Percentiles rank a stretch among this genome's conserved stretches.
These are phyloP conservation scores for Subacronicta megacephala DNA, from an alignment of 2,888 invertebrate genomes.

Conservation along the genomic window DNA sequence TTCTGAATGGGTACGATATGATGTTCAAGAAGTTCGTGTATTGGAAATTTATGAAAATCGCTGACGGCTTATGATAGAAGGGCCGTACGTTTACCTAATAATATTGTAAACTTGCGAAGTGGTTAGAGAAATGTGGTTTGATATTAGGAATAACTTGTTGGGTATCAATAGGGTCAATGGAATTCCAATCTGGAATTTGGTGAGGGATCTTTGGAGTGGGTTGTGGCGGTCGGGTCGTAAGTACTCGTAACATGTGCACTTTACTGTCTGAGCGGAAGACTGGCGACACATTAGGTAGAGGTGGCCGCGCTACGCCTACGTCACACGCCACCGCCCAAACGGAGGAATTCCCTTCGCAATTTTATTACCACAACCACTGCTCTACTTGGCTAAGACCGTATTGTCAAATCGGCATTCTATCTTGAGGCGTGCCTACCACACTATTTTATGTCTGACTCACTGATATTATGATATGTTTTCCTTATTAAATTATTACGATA, in stretches of 20 bases:
- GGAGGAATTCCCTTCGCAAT: conserved; percentile 60
- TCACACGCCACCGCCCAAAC: conserved; percentile 48
- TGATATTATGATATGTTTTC: conserved; percentile 26
- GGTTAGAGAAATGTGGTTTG: conserved; percentile 23
- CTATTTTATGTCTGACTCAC: conserved; percentile 15
- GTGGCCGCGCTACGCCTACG: conserved; percentile 46
- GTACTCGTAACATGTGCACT: conserved; percentile 76
- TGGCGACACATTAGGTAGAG: conserved; percentile 65
- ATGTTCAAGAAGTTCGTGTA: conserved; percentile 61
- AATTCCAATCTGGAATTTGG: conserved; percentile 25
- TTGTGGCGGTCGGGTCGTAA: conserved; percentile 55
- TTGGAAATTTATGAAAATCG: conserved; percentile 73
- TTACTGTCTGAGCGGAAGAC: conserved; percentile 69
- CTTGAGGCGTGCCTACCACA: conserved; percentile 31
- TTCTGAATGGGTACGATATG: conserved; percentile 57
- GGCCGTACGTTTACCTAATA: conserved; percentile 16
- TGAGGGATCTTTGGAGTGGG: conserved; percentile 30
- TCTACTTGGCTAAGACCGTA: conserved; percentile 55
- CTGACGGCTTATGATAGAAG: conserved; percentile 62
- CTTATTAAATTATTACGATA: conserved; percentile 17
- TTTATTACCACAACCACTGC: conserved; percentile 66
- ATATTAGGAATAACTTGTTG: conserved; percentile 23
- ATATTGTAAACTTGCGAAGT: conserved; percentile 5
- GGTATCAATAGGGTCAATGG: conserved; percentile 33
- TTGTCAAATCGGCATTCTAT: conserved; percentile 63